Conservation (phyloP, 2,113 vertebrate genomes). For the Pleuronectes platessa region DNA sequence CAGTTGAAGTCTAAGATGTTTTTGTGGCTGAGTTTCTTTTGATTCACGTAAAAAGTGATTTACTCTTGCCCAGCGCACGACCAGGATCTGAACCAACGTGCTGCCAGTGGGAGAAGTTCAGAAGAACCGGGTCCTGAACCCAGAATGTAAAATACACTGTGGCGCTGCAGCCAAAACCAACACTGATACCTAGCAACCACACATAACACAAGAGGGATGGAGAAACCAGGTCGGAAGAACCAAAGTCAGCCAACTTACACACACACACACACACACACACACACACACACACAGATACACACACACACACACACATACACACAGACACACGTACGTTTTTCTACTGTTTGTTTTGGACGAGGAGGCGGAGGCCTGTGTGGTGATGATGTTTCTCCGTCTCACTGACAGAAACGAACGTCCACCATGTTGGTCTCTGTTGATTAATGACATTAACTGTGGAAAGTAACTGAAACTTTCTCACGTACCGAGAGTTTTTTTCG, state of each 20-base stretch:
- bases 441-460: background rate
- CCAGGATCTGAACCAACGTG: background rate
- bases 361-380: too few species aligned
- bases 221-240: conserved; percentile 34
- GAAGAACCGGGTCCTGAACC: conserved; percentile 34
- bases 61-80: too few species aligned
- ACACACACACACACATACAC: background rate
- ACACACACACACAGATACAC: background rate
- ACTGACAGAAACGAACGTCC: background rate
- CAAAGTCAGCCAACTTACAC: conserved; percentile 3
- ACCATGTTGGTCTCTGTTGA: background rate
- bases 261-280: background rate
- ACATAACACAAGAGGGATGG: conserved; percentile 26
- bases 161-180: conserved; percentile 32
- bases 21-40: too few species aligned
- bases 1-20: too few species aligned
- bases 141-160: conserved; percentile 31
- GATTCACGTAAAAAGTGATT: too few species aligned
- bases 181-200: conserved; percentile 39
- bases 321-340: background rate
- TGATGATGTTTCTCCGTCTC: too few species aligned
- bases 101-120: conserved; percentile 26
- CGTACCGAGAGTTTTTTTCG: background rate
- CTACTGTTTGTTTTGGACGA: too few species aligned
- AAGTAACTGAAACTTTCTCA: background rate